Conservation (phyloP, 2,113 vertebrate species). For the Syngnathus scovelli region DNA sequence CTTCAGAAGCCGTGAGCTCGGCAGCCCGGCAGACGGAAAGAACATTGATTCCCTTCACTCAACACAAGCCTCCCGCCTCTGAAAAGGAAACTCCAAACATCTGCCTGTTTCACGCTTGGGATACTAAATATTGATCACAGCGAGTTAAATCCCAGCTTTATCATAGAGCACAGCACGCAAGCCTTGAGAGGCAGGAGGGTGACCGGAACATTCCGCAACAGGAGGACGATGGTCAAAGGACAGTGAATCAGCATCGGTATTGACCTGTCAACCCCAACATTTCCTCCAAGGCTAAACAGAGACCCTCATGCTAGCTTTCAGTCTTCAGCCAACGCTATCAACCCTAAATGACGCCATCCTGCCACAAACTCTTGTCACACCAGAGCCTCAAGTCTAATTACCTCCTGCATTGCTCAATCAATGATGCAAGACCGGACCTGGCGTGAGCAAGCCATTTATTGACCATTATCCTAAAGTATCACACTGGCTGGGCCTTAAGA, state of each 20-base stretch:
- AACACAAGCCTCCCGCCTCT: constrained; percentile 70
- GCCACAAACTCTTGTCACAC: constrained; percentile 50
- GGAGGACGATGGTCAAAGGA: constrained; percentile 54
- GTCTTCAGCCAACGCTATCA: constrained; percentile 34
- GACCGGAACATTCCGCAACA: constrained; percentile 62
- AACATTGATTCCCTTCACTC: constrained; percentile 86
- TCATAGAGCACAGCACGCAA: constrained; percentile 51
- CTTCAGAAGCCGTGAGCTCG: constrained; percentile 52
- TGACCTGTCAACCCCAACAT: constrained; percentile 49
- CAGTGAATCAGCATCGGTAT: constrained; percentile 51
- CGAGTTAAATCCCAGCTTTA: constrained; percentile 79
- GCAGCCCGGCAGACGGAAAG: constrained; percentile 57
- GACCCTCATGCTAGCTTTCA: constrained; percentile 27
- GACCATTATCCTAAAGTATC: constrained; percentile 54
- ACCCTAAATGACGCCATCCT: constrained; percentile 55
- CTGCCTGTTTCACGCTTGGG: constrained; percentile 93
- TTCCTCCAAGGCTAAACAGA: constrained; percentile 47
- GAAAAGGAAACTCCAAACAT: constrained; percentile 93
- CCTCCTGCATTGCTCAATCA: constrained; percentile 66
- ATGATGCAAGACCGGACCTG: constrained; percentile 56
- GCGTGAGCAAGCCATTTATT: constrained; percentile 54
- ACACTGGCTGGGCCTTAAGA: constrained; percentile 51
- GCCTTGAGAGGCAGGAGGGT: constrained; percentile 38
- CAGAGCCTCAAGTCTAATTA: constrained; percentile 61
- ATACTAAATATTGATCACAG: constrained; percentile 91